phyloP scores from a whole-genome alignment of 2,113 vertebrate genomes.

The Myrmophylax atrothorax region DNA sequence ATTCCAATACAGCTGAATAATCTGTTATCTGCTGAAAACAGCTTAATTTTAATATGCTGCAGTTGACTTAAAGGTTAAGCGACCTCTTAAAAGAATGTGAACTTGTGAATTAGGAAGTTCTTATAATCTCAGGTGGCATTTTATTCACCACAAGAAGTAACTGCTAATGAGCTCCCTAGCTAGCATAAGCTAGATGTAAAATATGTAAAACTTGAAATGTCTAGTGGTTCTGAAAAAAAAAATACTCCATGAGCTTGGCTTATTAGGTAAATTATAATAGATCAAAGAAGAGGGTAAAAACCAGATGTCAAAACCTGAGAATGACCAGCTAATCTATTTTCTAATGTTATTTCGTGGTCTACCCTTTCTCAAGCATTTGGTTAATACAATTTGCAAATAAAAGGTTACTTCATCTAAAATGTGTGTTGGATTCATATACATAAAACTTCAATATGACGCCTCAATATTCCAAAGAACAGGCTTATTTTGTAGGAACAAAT shows the following conservation, averaged over 20 bases:
- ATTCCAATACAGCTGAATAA: conserved; percentile 39
- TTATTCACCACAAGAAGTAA: conserved; percentile 67
- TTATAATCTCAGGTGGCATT: conserved; percentile 59
- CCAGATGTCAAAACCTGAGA: conserved; percentile 47
- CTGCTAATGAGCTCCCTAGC: conserved; percentile 68
- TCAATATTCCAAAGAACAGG: neutral
- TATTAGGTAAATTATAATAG: conserved; percentile 48
- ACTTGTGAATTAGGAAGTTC: conserved; percentile 61
- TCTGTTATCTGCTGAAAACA: conserved; percentile 57
- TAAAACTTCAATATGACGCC: neutral
- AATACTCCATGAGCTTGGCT: neutral
- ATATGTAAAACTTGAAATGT: conserved; percentile 60
- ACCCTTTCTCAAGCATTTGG: conserved; percentile 20
- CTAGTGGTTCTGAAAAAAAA: conserved; percentile 26
- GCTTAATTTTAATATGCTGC: conserved; percentile 61
- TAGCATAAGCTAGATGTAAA: conserved; percentile 56
- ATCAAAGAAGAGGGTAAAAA: conserved; percentile 53
- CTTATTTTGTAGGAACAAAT: neutral
- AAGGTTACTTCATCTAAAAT: conserved; percentile 17
- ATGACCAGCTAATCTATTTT: conserved; percentile 50
- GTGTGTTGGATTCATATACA: neutral
- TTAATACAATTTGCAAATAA: conserved; percentile 40
- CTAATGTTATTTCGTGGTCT: conserved; percentile 21
- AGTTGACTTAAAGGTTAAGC: conserved; percentile 70
- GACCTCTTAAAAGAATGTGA: conserved; percentile 72